These are phyloP conservation scores for Rhyacophila evoluta DNA, from an alignment of 2,888 invertebrate species.

Conservation along the genomic window DNA sequence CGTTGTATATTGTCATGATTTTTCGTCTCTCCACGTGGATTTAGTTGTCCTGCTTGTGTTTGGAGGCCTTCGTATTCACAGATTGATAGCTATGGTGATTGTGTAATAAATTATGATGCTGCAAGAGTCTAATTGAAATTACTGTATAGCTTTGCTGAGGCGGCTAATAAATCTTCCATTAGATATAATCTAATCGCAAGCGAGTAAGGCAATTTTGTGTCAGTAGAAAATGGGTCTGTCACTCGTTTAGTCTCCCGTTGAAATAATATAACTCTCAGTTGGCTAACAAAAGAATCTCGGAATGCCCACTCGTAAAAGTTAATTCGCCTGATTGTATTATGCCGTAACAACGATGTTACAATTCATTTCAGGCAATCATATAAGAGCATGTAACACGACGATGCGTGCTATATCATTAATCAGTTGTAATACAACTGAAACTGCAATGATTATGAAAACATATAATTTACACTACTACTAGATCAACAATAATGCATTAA, in stretches of 20 bases:
- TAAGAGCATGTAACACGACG: background rate
- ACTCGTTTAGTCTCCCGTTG: constrained; percentile 2
- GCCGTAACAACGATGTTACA: background rate
- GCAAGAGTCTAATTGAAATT: background rate
- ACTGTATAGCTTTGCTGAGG: background rate
- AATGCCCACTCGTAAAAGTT: background rate
- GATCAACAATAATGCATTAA: no score
- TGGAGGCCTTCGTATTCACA: background rate
- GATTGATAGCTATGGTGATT: background rate
- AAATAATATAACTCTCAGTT: constrained; percentile 5
- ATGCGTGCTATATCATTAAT: background rate
- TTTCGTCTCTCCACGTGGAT: no score
- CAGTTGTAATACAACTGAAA: background rate
- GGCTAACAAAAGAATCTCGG: constrained; percentile 4
- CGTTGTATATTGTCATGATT: no score
- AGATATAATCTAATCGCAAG: background rate
- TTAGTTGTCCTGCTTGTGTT: no score
- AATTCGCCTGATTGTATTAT: constrained; percentile 6
- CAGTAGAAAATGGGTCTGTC: background rate
- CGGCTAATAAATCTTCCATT: background rate
- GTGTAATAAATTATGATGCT: background rate
- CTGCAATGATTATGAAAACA: no score
- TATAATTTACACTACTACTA: no score
- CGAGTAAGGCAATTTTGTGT: background rate
- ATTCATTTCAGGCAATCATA: constrained; percentile 5